Evolutionary conservation across 2,888 invertebrate species (phyloP).

Genomic region (Pristionchus fissidentatus): DNA sequence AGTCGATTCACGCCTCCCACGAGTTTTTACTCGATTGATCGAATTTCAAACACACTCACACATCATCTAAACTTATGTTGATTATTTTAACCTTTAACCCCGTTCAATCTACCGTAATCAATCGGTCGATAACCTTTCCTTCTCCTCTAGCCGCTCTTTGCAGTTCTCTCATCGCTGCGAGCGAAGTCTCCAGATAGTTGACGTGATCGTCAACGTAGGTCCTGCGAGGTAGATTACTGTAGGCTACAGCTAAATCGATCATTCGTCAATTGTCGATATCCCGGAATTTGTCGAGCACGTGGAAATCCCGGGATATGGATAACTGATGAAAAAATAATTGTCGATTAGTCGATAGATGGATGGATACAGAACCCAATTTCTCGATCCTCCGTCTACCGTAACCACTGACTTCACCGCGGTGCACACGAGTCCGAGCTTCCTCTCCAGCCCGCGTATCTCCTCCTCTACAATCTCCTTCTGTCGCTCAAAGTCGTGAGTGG

Average conservation of each 20-base stretch:
- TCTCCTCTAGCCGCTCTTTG: slow-evolving; percentile 20
- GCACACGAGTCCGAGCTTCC: slow-evolving; percentile 36
- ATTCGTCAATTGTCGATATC: no score
- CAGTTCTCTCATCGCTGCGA: slow-evolving; percentile 32
- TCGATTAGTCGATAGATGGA: no score
- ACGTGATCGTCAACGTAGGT: slow-evolving; percentile 45
- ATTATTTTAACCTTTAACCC: no score
- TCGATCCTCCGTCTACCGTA: neutral
- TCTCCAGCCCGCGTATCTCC: slow-evolving; percentile 26
- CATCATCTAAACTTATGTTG: neutral
- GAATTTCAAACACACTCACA: no score
- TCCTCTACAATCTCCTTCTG: slow-evolving; percentile 46
- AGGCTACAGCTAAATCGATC: neutral
- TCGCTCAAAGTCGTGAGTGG: slow-evolving; percentile 39
- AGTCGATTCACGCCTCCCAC: no score
- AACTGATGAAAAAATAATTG: no score
- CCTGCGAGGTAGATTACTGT: neutral
- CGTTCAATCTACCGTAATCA: no score
- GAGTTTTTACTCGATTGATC: no score
- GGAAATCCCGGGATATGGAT: no score
- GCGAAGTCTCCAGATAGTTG: slow-evolving; percentile 33
- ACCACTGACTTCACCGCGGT: slow-evolving; percentile 10
- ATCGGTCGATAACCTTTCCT: no score
- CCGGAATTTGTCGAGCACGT: no score
- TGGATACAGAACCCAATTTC: no score